Base-by-base conservation (phyloP, 2,888 invertebrate genomes). In the Criorhina ranunculi region DNA sequence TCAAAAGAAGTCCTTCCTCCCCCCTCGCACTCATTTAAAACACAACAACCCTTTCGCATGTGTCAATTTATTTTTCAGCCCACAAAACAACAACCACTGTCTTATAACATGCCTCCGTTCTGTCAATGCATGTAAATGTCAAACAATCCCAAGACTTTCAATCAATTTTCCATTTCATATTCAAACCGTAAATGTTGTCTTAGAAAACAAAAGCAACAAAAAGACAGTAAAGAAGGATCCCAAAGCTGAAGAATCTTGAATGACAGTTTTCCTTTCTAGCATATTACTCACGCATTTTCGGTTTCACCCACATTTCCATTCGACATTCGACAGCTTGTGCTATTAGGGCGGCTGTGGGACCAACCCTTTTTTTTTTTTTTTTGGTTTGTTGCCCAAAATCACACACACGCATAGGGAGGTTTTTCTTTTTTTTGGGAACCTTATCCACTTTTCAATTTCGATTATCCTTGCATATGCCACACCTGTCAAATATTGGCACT, bases 401-500 rank as follows among this genome's bases (percentile, higher is more conserved):
- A 46, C 44, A 31, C 6, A 46, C 12, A 51, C 12, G 37, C 12
- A 49, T 15, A 35, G 19, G 15, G 17, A 62, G 2, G 29, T 19
- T 70, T 79, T 73, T 4, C 24, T 24, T 24, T 24, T 24, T 24
- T 4, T 69, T 46, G 29, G 73, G 49, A 75, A 17, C 59, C 46
- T 62, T 75, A 60, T 70, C 80, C 80, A 80, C 67, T 85, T 85
- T 85, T 80, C 85, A 76, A 82, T 82, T 82, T 82, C 82, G 80
- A 85, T 85, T 85, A 85, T 80, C 80, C 80, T 40, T 79, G 75
- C 80, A 76, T 80, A 79, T 75, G 80, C 75, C 85, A 85, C 85
- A 85, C 80, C 85, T 85, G 85, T 85, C 80, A 85, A 80, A 79
- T 85, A 85, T 85, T 85, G 75, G 57, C 80, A 85, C 62, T 75